A percentile compares a stretch with the other conserved stretches of the same genome.
phyloP scores from a whole-genome alignment of 2,113 vertebrate species.

The Axis porcinus region DNA sequence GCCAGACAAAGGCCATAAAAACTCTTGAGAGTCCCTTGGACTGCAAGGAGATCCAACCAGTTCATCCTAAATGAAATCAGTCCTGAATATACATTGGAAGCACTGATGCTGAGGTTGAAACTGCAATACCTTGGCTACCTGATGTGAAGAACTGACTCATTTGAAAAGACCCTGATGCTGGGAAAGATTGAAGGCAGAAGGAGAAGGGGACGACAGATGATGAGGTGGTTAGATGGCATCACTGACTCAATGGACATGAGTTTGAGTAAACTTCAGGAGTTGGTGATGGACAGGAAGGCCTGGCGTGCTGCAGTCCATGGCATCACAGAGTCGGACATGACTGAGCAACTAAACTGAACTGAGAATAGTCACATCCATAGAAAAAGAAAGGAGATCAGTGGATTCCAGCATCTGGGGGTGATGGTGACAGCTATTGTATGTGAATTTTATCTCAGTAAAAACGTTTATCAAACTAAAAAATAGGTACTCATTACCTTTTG shows the following conservation, averaged over 20 bases:
- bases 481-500: neutral
- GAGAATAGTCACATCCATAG: neutral
- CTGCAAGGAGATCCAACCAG: neutral
- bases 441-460: neutral
- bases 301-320: neutral
- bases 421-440: neutral
- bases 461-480: neutral
- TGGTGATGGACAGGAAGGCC: neutral
- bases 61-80: neutral
- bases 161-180: neutral
- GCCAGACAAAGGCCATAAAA: neutral
- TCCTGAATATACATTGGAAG: neutral
- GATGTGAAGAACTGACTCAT: neutral
- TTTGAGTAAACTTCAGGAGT: neutral
- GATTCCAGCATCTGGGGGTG: neutral
- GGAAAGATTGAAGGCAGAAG: neutral
- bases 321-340: rapidly evolving
- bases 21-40: neutral
- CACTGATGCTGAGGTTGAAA: neutral
- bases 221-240: neutral
- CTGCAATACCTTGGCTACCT: neutral
- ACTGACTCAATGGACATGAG: neutral
- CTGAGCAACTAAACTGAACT: neutral
- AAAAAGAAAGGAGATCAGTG: neutral
- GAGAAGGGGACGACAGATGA: neutral